Evolutionary conservation across 2,797 vertebrate genomes (phyloP), one percentile per base, ranked within the genome.

Genomic region (Galago senegalensis): DNA sequence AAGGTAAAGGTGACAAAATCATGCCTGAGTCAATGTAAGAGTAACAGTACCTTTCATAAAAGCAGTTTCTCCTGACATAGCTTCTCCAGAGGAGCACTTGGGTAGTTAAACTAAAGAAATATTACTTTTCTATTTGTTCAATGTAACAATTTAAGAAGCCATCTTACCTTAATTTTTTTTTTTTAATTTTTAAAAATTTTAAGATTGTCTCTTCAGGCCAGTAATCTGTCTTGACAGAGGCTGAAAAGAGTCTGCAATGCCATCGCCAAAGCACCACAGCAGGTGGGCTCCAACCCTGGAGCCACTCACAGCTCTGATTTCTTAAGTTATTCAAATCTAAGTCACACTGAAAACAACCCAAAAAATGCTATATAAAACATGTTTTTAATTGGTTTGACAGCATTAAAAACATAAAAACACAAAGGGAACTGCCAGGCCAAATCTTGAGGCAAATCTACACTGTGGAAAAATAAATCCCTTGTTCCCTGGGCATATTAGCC

Each of bases 311-410:
- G 34, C 14, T 80, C 61, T 60, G 14, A 83, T 58, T 87, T 63
- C 84, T 85, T 80, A 69, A 87, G 18, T 90, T 94, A 84, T 9
- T 79, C 65, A 70, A 77, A 79, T 70, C 82, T 82, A 61, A 2
- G 14, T 23, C 23, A 49, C 49, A 87, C 29, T 75, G 63, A 29
- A 89, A 93, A 93, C 29, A 95, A 84, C 27, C 27, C 37, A 80
- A 91, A 93, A 93, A 89, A 67, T 43, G 37, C 25, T 63, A 60
- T 25, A 61, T 7, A 56, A 73, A 25, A 23, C 10, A 12, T 61
- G 34, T 70, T 77, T 20, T 21, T 0, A 67, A 60, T 43, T 65
- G 53, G 46, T n/a, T 49, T 72, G 58, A 73, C 3, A 87, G 25
- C 49, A 89, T 11, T 34, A 53, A 72, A 53, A 93, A 87, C 14